These are phyloP conservation scores for Aleadryas rufinucha DNA, from an alignment of 2,113 vertebrate species.

Conservation along the genomic window DNA sequence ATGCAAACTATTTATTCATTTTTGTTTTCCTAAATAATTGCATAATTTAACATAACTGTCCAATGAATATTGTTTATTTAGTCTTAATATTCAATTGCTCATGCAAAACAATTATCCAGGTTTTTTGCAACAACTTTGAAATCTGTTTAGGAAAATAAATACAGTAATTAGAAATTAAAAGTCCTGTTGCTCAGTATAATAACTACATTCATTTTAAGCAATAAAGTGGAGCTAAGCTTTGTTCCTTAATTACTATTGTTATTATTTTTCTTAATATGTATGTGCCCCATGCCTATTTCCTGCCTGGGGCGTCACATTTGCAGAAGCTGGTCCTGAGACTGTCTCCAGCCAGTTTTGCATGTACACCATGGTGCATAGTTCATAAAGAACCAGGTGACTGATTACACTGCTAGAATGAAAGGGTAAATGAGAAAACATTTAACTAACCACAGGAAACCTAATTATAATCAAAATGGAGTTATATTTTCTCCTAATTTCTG, in stretches of 20 bases:
- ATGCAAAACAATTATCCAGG: conserved; percentile 37
- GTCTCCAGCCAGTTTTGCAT: background rate
- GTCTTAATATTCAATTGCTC: conserved; percentile 56
- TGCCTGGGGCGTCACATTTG: conserved; percentile 36
- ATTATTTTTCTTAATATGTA: background rate
- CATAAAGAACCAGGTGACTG: conserved; percentile 34
- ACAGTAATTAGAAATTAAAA: conserved; percentile 54
- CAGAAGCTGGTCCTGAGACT: background rate
- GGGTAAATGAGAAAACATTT: conserved; percentile 58
- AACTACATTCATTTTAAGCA: conserved; percentile 46
- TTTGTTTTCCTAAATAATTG: conserved; percentile 57
- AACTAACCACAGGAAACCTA: conserved; percentile 43
- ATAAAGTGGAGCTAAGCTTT: conserved; percentile 23
- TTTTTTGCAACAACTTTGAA: conserved; percentile 52
- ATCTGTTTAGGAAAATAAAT: conserved; percentile 62
- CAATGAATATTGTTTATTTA: conserved; percentile 41
- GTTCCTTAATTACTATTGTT: conserved; percentile 56
- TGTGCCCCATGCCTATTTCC: background rate
- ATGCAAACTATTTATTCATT: background rate
- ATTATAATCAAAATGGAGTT: conserved; percentile 7
- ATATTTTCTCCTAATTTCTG: conserved; percentile 25
- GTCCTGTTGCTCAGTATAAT: conserved; percentile 32
- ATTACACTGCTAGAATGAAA: conserved; percentile 1
- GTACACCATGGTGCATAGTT: background rate
- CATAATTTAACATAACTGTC: conserved; percentile 52